phyloP scores from a whole-genome alignment of 2,113 vertebrate species.

The Prionailurus bengalensis region DNA sequence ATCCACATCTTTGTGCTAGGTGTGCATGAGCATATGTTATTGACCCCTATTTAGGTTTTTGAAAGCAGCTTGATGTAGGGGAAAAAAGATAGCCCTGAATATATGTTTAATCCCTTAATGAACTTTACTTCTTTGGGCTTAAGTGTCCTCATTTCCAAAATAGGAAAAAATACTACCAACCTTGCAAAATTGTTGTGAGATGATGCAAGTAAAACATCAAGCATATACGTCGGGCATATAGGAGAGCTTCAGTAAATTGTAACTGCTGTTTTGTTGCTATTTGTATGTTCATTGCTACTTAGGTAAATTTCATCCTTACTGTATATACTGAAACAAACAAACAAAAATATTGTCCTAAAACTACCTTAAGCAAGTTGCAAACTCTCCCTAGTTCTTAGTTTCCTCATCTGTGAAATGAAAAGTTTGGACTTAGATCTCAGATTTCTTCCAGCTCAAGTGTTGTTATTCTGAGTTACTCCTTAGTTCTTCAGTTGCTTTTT shows the following conservation, averaged over 20 bases:
- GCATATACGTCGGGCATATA: not conserved
- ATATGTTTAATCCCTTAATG: not conserved
- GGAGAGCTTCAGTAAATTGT: constrained; percentile 21
- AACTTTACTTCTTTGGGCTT: constrained; percentile 4
- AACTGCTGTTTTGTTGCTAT: constrained; percentile 47
- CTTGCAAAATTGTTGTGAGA: constrained; percentile 9
- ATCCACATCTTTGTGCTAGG: constrained; percentile 6
- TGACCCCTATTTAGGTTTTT: constrained; percentile 32
- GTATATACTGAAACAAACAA: constrained; percentile 29
- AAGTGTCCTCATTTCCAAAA: constrained; percentile 40
- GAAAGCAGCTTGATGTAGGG: not conserved
- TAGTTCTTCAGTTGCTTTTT: constrained; percentile 76
- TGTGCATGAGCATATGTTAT: not conserved
- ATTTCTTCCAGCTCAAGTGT: constrained; percentile 73
- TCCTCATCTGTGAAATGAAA: constrained; percentile 75
- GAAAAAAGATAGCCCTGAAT: not conserved
- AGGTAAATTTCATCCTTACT: constrained; percentile 39
- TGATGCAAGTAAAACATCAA: constrained; percentile 3
- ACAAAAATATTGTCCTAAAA: constrained; percentile 37
- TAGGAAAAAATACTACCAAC: not conserved
- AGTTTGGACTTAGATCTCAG: constrained; percentile 52
- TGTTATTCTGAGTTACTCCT: constrained; percentile 77
- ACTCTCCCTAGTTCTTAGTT: constrained; percentile 72
- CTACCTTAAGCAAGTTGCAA: constrained; percentile 44
- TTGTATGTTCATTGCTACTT: constrained; percentile 50